Conservation (phyloP, 2,888 invertebrate genomes). For the Amphiduros pacificus region DNA sequence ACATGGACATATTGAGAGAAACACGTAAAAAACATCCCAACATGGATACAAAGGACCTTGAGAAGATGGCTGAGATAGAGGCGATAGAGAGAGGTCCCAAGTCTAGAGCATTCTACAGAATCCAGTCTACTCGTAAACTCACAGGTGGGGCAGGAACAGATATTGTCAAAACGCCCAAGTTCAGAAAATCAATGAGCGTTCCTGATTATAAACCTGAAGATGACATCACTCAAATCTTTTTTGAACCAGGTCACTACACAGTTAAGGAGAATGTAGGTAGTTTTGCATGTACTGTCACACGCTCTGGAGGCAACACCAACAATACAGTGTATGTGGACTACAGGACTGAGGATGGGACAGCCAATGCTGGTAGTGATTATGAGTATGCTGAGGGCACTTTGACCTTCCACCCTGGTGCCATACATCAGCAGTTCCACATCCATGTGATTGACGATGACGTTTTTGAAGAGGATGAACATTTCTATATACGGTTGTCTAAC, state of each 20-base stretch:
- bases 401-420: conserved; percentile 83
- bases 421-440: conserved; percentile 70
- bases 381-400: conserved; percentile 80
- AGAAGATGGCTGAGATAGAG: conserved; percentile 85
- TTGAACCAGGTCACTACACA: conserved; percentile 97
- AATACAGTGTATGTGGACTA: conserved; percentile 84
- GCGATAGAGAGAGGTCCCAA: conserved; percentile 91
- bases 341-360: conserved; percentile 95
- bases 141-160: conserved; percentile 91
- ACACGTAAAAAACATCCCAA: conserved; percentile 88
- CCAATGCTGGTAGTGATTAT: conserved; percentile 94
- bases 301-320: conserved; percentile 79
- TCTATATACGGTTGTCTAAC: conserved; percentile 79
- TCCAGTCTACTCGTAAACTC: conserved; percentile 94
- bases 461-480: conserved; percentile 99
- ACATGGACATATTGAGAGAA: conserved; percentile 86
- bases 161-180: conserved; percentile 52
- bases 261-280: conserved; percentile 98
- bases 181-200: conserved; percentile 44
- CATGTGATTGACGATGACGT: conserved; percentile 98
- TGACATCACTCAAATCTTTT: conserved; percentile 73
- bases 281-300: conserved; percentile 84
- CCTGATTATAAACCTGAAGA: conserved; percentile 62
- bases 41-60: conserved; percentile 82
- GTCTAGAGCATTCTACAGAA: conserved; percentile 70